phyloP scores from a whole-genome alignment of 1,140 invertebrate species.

The Eulimnadia texana region DNA sequence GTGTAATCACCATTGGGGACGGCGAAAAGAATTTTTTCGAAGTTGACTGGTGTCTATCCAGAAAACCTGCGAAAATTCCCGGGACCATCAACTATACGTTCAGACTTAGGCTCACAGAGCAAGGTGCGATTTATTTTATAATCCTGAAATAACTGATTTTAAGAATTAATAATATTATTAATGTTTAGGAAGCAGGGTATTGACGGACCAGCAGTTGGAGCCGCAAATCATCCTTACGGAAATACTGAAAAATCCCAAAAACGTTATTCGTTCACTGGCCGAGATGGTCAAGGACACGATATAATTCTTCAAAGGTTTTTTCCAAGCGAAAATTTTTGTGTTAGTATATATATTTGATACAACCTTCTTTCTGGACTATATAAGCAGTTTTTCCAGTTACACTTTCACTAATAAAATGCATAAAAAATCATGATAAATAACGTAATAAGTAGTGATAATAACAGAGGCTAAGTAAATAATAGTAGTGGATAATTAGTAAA shows the following conservation, averaged over 20 bases:
- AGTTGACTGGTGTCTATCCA: background rate
- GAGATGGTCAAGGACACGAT: background rate
- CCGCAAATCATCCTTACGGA: background rate
- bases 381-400: no score
- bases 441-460: no score
- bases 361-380: no score
- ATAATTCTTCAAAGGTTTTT: background rate
- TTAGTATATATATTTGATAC: no score
- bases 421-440: no score
- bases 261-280: background rate
- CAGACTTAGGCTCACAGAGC: background rate
- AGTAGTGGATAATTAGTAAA: no score
- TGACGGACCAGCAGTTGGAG: background rate
- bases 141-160: no score
- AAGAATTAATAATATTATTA: no score
- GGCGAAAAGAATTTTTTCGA: background rate
- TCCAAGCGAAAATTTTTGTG: background rate
- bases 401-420: no score
- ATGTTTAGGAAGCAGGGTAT: background rate
- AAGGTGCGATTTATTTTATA: background rate
- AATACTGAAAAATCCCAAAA: background rate
- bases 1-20: background rate
- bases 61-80: background rate
- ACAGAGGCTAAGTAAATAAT: no score
- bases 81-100: background rate